Percentiles rank a stretch among this genome's conserved stretches.
phyloP scores from a whole-genome alignment of 2,797 vertebrate species.

The Neosilurus mollespiculum region DNA sequence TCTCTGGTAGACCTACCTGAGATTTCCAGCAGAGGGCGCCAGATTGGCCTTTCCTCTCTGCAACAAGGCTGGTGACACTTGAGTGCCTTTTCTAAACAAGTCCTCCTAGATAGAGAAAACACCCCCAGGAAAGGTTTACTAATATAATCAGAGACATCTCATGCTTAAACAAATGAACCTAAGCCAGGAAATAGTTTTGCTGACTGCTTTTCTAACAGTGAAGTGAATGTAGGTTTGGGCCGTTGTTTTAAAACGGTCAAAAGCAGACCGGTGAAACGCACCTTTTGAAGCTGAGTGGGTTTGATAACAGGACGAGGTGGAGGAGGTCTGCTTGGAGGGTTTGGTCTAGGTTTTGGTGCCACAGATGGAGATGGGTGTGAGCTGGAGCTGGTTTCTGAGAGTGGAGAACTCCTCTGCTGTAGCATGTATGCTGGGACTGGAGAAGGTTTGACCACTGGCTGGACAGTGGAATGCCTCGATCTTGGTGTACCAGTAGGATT shows the following conservation, averaged over 20 bases:
- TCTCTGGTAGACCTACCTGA: conserved; percentile 43
- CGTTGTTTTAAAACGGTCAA: not conserved
- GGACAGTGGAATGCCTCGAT: not conserved
- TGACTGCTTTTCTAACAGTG: not conserved
- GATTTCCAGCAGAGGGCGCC: conserved; percentile 46
- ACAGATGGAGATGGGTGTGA: conserved; percentile 18
- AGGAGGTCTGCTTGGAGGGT: conserved; percentile 84
- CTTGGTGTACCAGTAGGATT: conserved; percentile 18
- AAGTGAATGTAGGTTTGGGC: not conserved
- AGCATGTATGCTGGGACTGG: conserved; percentile 38
- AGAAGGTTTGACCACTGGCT: conserved; percentile 9
- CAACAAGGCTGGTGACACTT: conserved; percentile 25
- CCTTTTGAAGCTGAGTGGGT: conserved; percentile 73
- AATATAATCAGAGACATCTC: not conserved
- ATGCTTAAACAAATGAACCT: not conserved
- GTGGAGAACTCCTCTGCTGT: conserved; percentile 30
- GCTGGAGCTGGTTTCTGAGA: conserved; percentile 21
- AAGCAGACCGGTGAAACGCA: conserved; percentile 55
- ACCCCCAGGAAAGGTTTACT: not conserved
- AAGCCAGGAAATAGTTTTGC: not conserved
- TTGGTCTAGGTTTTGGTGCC: conserved; percentile 46
- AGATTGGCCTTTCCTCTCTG: conserved; percentile 39
- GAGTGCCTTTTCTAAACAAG: conserved; percentile 28
- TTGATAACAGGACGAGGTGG: conserved; percentile 81
- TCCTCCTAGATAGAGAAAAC: conserved; percentile 32